Evolutionary conservation across 2,113 vertebrate species (phyloP), one percentile per base, ranked within the genome.

Genomic region (Leucosticte australis): DNA sequence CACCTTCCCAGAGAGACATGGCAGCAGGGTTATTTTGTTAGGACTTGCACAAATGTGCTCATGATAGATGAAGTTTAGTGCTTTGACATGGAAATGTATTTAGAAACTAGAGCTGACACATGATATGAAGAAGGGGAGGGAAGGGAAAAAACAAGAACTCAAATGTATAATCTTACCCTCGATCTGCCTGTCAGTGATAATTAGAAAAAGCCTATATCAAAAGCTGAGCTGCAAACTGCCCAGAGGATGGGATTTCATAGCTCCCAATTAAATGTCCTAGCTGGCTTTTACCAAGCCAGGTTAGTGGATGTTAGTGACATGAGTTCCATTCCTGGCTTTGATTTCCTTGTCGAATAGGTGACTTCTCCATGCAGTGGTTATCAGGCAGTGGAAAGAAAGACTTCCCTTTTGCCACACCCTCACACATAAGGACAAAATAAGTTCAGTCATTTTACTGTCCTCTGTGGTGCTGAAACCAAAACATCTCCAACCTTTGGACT

Each of bases 201-300:
- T 96, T 94, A 95, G 84, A 95, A 94, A 96, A 95, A 88, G 69
- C 37, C 68, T 85, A 0, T 92, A 88, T 96, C 89, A 96, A 83
- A 93, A 92, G 55, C 88, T 74, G 63, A 92, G 69, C 70, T 77
- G 39, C 31, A 85, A 88, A 76, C 74, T 86, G 90, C 73, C 57
- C 85, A 89, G 57, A 94, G 69, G 83, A 90, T 86, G 64, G 21
- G 44, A 68, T 94, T 93, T 92, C 95, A 53, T 39, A 63, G 75
- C 39, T 80, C 56, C 77, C 60, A 75, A 31, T 13, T 81, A 59
- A 56, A 90, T 49, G 56, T 68, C 79, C 64, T 84, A 57, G 15
- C 27, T 83, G 49, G 24, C 26, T 87, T 86, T 81, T 74, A 69
- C 76, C 67, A 70, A 88, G 42, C 37, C 0, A 0, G 30, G 42